Conservation (phyloP, 2,113 vertebrate species). For the Camelus bactrianus region DNA sequence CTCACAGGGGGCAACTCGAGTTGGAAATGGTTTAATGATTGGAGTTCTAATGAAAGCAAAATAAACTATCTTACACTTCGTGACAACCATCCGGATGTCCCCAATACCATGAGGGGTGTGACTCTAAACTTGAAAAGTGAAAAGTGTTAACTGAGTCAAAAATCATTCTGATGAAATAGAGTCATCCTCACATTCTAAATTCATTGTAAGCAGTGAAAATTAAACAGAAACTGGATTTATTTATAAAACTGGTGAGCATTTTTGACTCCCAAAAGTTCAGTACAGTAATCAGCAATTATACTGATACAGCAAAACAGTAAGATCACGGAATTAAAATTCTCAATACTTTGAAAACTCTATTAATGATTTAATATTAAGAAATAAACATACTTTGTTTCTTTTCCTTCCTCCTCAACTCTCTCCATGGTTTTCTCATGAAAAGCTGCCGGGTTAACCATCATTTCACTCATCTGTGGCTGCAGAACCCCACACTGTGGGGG, state of each 20-base stretch:
- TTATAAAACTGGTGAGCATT: neutral
- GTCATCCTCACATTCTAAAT: neutral
- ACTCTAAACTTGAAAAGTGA: neutral
- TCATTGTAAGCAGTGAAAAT: neutral
- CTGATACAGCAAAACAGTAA: neutral
- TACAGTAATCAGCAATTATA: neutral
- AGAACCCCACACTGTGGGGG: too few species aligned
- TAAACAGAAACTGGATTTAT: neutral
- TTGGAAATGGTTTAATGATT: neutral
- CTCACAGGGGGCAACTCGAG: neutral
- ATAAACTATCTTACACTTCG: neutral
- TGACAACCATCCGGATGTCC: neutral
- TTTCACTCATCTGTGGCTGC: neutral
- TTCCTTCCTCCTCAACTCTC: neutral
- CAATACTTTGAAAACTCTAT: neutral
- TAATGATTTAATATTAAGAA: neutral
- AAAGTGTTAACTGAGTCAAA: neutral
- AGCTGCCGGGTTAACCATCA: neutral
- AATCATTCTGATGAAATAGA: neutral
- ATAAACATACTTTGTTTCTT: neutral
- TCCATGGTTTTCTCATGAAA: neutral
- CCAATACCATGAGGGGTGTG: neutral
- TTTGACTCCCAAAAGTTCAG: conserved; percentile 6
- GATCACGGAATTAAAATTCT: neutral
- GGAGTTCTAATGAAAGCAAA: neutral